Evolutionary conservation across 2,797 vertebrate species (phyloP).

Genomic region (Eupleurogrammus muticus): DNA sequence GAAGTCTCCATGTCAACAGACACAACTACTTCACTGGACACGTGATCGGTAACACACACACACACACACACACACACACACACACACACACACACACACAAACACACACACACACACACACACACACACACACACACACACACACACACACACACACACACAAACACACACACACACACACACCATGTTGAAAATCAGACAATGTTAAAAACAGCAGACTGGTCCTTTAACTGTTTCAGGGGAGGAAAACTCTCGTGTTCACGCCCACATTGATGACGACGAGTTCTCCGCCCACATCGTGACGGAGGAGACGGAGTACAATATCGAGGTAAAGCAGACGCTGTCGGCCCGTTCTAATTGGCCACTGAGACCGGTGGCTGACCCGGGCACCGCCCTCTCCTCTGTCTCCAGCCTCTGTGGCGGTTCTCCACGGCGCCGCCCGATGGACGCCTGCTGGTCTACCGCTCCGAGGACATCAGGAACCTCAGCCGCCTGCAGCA

Average conservation of each 20-base stretch:
- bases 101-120: too few species aligned
- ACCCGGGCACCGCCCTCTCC: too few species aligned
- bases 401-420: slow-evolving; percentile 90
- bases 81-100: too few species aligned
- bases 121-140: too few species aligned
- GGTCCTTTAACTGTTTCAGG: slow-evolving; percentile 75
- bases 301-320: slow-evolving; percentile 91
- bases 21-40: slow-evolving; percentile 95
- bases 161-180: too few species aligned
- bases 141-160: too few species aligned
- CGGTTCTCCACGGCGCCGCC: slow-evolving; percentile 86
- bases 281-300: slow-evolving; percentile 93
- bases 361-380: too few species aligned
- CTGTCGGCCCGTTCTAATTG: too few species aligned
- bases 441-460: slow-evolving; percentile 89
- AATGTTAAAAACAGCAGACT: too few species aligned
- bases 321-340: slow-evolving; percentile 87
- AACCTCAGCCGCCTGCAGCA: slow-evolving; percentile 90
- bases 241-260: slow-evolving; percentile 93
- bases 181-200: too few species aligned
- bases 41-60: slow-evolving; percentile 85
- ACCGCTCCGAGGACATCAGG: slow-evolving; percentile 93
- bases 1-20: slow-evolving; percentile 83
- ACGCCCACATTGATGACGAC: slow-evolving; percentile 91
- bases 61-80: too few species aligned